Evolutionary conservation across 2,113 vertebrate species (phyloP).

Genomic region (Glaucomys volans): DNA sequence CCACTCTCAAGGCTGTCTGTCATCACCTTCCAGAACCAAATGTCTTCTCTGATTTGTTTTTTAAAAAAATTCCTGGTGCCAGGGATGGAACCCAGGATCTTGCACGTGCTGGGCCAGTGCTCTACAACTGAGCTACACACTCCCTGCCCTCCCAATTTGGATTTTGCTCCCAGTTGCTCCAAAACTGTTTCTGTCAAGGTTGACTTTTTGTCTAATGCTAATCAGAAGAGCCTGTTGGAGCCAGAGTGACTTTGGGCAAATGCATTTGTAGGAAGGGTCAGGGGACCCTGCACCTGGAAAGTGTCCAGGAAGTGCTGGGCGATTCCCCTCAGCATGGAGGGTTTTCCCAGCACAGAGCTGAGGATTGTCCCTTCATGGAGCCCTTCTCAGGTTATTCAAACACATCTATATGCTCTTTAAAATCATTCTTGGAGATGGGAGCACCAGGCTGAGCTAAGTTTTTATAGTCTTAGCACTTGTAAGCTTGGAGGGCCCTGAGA

Average conservation of each 20-base stretch:
- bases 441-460: neutral
- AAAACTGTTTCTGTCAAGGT: neutral
- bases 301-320: neutral
- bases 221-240: neutral
- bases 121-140: neutral
- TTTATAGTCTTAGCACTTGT: neutral
- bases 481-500: accelerated
- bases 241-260: neutral
- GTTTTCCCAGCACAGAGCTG: neutral
- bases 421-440: neutral
- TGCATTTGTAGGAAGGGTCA: neutral
- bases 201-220: neutral
- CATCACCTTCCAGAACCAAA: neutral
- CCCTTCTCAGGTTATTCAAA: neutral
- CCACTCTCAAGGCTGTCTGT: neutral
- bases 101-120: neutral
- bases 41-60: neutral
- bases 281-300: neutral
- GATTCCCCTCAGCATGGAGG: neutral
- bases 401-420: neutral
- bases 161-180: neutral
- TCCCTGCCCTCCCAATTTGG: neutral
- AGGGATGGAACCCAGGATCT: neutral
- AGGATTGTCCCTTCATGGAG: neutral
- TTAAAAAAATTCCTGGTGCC: neutral